These are phyloP conservation scores for Dione juno DNA, from an alignment of 2,888 invertebrate genomes.

Conservation along the genomic window DNA sequence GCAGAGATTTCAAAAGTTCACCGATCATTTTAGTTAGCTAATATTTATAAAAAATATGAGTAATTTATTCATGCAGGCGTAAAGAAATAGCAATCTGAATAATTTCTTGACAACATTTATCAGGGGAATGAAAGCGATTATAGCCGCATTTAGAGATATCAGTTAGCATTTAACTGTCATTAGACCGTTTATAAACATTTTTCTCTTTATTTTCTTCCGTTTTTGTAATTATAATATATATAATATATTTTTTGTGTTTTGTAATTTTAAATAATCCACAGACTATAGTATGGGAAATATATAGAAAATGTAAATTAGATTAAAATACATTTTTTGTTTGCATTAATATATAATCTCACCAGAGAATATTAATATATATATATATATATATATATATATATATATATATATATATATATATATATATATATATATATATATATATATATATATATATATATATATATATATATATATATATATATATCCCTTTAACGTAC, in stretches of 20 bases:
- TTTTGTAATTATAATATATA: no score
- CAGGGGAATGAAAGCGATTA: not conserved
- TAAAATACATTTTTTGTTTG: no score
- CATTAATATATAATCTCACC: no score
- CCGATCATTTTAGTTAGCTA: not conserved
- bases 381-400: no score
- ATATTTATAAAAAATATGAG: not conserved
- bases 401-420: no score
- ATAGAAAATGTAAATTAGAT: no score
- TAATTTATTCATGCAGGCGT: not conserved
- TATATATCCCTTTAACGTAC: not conserved
- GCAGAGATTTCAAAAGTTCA: constrained; percentile 12
- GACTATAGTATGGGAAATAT: no score
- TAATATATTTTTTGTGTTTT: not conserved
- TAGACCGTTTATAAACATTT: not conserved
- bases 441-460: no score
- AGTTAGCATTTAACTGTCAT: not conserved
- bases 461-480: no score
- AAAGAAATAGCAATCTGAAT: no score
- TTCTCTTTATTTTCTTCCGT: not conserved
- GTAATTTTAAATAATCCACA: not conserved
- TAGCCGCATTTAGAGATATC: not conserved
- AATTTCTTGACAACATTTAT: not conserved
- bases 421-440: no score
- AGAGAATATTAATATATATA: no score